Evolutionary conservation across 2,888 invertebrate genomes (phyloP), one percentile per base, ranked within the genome.

Genomic region (Sepiola atlantica): DNA sequence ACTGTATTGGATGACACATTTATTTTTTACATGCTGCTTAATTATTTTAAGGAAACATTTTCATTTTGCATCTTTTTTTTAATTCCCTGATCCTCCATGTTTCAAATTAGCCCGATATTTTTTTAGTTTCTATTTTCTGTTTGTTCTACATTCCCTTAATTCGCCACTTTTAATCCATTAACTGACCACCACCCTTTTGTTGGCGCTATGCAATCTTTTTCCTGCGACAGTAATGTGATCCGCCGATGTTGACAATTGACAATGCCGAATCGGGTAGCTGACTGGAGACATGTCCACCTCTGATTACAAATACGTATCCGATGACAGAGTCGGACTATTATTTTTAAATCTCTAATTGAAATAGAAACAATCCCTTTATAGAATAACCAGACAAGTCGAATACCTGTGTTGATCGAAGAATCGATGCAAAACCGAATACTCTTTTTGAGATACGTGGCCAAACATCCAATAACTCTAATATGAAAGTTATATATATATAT

Each of bases 221-320:
- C n/a, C 32, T 32, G 16, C 16, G n/a, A 16, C 77, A 3, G 77
- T 77, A 77, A 77, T 77, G 77, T n/a, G 77, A 77, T 77, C 77
- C 4, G n/a, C n/a, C n/a, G n/a, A 18, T 4, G n/a, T 77, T 12
- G n/a, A 18, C n/a, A 77, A 12, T 45, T 77, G 77, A n/a, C 77
- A 77, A 77, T n/a, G 77, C n/a, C 77, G 32, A 77, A 77, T 77
- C 12, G n/a, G 18, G 16, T n/a, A n/a, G n/a, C 77, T 32, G 77
- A 77, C 77, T 77, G 77, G n/a, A 77, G 77, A 77, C 77, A 77
- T n/a, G n/a, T 32, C 77, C 77, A 77, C n/a, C 77, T 77, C 77
- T 32, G n/a, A 77, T 77, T 77, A 77, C 77, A 77, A 77, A 16
- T 77, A 32, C 77, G 77, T n/a, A n/a, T 77, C 77, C 77, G 77